phyloP scores from a whole-genome alignment of 2,797 vertebrate species.

The Leptoclinus maculatus region DNA sequence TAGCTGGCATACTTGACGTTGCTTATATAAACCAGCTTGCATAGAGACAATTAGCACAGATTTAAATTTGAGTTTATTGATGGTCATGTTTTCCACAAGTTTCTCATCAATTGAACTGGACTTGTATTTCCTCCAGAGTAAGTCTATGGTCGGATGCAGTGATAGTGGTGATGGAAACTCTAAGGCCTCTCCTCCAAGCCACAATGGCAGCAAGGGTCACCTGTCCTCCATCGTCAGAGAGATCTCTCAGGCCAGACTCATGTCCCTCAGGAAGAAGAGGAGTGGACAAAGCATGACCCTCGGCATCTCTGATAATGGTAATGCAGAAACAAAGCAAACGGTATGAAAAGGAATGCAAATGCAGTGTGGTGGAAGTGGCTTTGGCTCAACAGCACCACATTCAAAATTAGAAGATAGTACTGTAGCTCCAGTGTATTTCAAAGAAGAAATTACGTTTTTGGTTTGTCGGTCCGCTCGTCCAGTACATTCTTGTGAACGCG shows the following conservation, averaged over 20 bases:
- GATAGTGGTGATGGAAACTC: slow-evolving; percentile 77
- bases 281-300: slow-evolving; percentile 75
- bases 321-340: slow-evolving; percentile 26
- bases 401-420: not conserved
- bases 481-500: not conserved
- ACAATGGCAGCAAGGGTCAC: slow-evolving; percentile 72
- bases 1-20: not conserved
- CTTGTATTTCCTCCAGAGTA: slow-evolving; percentile 72
- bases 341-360: not conserved
- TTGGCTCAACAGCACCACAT: not conserved
- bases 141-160: slow-evolving; percentile 81
- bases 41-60: not conserved
- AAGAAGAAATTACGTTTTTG: not conserved
- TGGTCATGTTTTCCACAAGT: not conserved
- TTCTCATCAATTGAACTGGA: slow-evolving; percentile 1
- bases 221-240: slow-evolving; percentile 80
- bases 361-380: not conserved
- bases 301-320: slow-evolving; percentile 81
- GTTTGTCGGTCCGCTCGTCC: not conserved
- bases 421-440: not conserved
- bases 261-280: slow-evolving; percentile 81
- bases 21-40: not conserved
- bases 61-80: not conserved
- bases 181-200: slow-evolving; percentile 82
- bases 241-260: slow-evolving; percentile 82